A percentile compares a stretch with the other conserved stretches of the same genome.
These are phyloP conservation scores for Erpetoichthys calabaricus DNA, from an alignment of 2,797 vertebrate species.

Conservation along the genomic window DNA sequence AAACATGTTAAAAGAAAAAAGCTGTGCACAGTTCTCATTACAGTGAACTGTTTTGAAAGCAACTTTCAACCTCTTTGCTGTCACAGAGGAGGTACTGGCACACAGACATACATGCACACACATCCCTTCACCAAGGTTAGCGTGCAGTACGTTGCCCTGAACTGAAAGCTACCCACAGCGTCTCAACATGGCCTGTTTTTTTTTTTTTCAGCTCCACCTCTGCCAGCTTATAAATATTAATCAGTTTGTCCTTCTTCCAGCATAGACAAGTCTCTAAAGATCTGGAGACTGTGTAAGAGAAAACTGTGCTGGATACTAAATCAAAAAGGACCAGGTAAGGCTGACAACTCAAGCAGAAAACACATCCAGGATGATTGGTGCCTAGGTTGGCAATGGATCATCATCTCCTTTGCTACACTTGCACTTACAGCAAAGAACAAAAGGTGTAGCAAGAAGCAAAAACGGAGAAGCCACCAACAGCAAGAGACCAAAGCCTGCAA, in stretches of 20 bases:
- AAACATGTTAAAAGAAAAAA: too few species aligned
- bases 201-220: too few species aligned
- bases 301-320: constrained; percentile 21
- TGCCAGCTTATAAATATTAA: too few species aligned
- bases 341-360: constrained; percentile 18
- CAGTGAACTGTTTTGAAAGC: too few species aligned
- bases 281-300: neutral
- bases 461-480: constrained; percentile 92
- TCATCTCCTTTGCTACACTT: constrained; percentile 97
- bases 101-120: too few species aligned
- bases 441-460: constrained; percentile 87
- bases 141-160: too few species aligned
- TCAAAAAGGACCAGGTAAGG: constrained; percentile 38
- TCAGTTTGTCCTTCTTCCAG: neutral
- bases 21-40: too few species aligned
- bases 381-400: constrained; percentile 85
- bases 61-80: too few species aligned
- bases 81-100: too few species aligned
- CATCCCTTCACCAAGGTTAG: too few species aligned
- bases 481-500: constrained; percentile 90
- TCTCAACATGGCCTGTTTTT: too few species aligned
- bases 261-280: neutral
- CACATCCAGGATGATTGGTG: neutral
- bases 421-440: constrained; percentile 95
- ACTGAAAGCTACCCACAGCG: too few species aligned